A percentile compares a stretch with the other conserved stretches of the same genome.
These are phyloP conservation scores for Halocynthia roretzi DNA, from an alignment of 23 tunicate species.

Conservation along the genomic window DNA sequence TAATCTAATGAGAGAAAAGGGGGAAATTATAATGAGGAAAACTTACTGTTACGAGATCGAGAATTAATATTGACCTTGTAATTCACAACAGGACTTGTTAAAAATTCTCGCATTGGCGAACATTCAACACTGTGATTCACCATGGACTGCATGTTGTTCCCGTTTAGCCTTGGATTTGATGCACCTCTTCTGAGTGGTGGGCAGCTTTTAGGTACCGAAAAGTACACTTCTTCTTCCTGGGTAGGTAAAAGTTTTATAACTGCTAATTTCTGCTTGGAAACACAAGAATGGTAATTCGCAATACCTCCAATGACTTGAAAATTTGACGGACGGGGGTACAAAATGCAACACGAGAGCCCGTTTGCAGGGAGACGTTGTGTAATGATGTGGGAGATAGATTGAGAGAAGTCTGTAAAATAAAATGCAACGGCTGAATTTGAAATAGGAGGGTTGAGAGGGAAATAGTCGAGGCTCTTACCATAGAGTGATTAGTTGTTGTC, in stretches of 20 bases:
- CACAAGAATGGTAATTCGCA: not conserved
- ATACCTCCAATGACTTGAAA: constrained; percentile 15
- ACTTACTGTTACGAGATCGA: too few relatives aligned
- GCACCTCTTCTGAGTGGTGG: constrained; percentile 7
- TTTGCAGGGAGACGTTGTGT: not conserved
- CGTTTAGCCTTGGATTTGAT: not conserved
- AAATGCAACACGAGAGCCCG: not conserved
- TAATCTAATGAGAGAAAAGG: not conserved
- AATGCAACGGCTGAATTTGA: not conserved
- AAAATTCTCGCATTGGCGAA: constrained; percentile 26
- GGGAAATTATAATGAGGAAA: too few relatives aligned
- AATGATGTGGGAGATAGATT: not conserved
- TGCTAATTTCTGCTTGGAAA: not conserved
- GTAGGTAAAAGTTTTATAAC: not conserved
- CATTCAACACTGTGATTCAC: constrained; percentile 7
- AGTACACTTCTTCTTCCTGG: constrained; percentile 19
- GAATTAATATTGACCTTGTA: constrained; percentile 9
- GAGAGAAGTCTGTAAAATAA: not conserved
- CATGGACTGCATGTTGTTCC: not conserved
- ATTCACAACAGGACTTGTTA: constrained; percentile 18
- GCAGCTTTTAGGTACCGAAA: constrained; percentile 19
- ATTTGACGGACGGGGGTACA: constrained; percentile 11
- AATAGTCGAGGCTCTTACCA: too few relatives aligned
- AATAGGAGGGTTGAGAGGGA: too few relatives aligned
- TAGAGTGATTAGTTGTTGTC: too few relatives aligned